Base-by-base conservation (phyloP, 2,888 invertebrate genomes). In the Lepidochrysops patricia region DNA sequence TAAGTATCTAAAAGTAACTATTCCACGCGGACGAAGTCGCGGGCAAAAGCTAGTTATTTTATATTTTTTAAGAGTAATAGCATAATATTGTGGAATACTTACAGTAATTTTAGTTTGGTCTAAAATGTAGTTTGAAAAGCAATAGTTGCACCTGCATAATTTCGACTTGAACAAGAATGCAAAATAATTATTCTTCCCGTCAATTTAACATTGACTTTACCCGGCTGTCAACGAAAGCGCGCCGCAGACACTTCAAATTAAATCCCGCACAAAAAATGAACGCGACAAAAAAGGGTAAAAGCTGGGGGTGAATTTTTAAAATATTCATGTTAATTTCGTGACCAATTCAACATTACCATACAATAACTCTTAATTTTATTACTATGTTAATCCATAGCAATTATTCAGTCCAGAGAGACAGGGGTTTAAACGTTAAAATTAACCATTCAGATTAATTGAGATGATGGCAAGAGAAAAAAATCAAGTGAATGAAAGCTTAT, bases 261-360 rank as follows among this genome's bases (percentile, higher is more conserved):
- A 25, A 35, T 57, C 25, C 23, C 26, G 5, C 26, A 13, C 26
- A 15, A 26, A 26, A 37, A 32, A 32, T 29, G 2, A 43, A 43
- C 43, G 37, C 15, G 43, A 43, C 23, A 19, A 19, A 43, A 43
- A 43, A 43, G 23, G 43, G 43, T 19, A 19, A 23, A 43, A 43
- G 43, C 43, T 23, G 43, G 43, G 43, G 9, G 19, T n/a, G 15
- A 27, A 49, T 15, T 27, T 15, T 52, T 29, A 13, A 52, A 26
- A 52, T 27, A 27, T 52, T 27, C 4, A 52, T 52, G 27, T 27
- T 15, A 52, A 52, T 52, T 52, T 9, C 27, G 26, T 27, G 29
- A 52, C 52, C 52, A 15, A 52, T 52, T 52, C 52, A 13, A 52
- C 15, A 52, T 52, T 52, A 52, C 52, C 52, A 52, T 52, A 52